A percentile compares a stretch with the other conserved stretches of the same genome.
Evolutionary conservation across 2,113 vertebrate species (phyloP).

Genomic region (Perognathus longimembris): DNA sequence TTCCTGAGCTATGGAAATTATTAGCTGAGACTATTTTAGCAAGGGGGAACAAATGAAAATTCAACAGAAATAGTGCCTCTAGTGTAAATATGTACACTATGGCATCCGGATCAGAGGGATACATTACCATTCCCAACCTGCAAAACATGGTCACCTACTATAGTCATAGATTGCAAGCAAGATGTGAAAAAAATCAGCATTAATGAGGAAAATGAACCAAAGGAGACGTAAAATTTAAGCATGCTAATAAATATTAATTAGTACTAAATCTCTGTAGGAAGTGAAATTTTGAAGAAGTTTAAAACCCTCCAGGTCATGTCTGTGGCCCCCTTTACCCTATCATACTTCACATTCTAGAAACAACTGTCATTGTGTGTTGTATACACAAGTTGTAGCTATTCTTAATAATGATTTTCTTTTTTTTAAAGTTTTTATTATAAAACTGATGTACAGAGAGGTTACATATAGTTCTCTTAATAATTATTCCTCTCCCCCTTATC

Average conservation of each 20-base stretch:
- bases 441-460: too few relatives aligned
- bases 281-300: background rate
- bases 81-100: background rate
- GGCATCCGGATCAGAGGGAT: background rate
- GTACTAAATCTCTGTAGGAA: slow-evolving; percentile 23
- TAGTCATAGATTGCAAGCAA: background rate
- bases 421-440: too few relatives aligned
- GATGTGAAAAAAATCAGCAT: background rate
- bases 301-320: background rate
- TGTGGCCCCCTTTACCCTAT: background rate
- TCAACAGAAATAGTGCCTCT: background rate
- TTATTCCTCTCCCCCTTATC: background rate
- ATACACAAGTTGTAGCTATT: background rate
- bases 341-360: background rate
- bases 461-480: background rate
- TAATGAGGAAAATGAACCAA: background rate
- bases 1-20: background rate
- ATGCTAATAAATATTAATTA: background rate
- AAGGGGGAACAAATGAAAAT: background rate
- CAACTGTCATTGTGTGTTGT: background rate
- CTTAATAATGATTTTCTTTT: too few relatives aligned
- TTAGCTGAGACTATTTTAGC: background rate
- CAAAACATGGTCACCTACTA: background rate
- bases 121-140: background rate
- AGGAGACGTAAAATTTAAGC: background rate